phyloP scores from a whole-genome alignment of 1,140 invertebrate genomes.

The Xylocopa sonorina region DNA sequence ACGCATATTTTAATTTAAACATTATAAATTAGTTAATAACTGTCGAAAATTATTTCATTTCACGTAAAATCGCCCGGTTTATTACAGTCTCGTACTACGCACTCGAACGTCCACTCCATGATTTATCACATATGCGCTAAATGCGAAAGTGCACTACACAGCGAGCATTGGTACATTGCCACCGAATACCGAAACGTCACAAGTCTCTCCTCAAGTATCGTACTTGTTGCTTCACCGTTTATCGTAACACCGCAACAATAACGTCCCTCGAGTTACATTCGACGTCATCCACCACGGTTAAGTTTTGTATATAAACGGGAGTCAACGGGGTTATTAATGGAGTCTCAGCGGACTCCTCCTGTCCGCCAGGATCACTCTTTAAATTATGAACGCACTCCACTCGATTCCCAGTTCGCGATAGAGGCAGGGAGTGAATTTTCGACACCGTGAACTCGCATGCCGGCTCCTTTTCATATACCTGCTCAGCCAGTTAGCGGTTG shows the following conservation, averaged over 20 bases:
- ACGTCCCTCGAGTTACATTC: slow-evolving; percentile 39
- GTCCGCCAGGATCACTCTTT: background rate
- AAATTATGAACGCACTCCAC: background rate
- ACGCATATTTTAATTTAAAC: too few species aligned
- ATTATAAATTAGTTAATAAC: too few species aligned
- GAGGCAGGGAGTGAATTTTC: background rate
- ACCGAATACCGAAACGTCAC: background rate
- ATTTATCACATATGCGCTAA: background rate
- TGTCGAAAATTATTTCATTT: background rate
- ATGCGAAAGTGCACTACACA: too few species aligned
- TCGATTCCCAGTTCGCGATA: background rate
- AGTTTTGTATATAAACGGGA: slow-evolving; percentile 72
- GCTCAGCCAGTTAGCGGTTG: background rate
- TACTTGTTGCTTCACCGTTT: background rate
- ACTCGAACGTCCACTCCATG: background rate
- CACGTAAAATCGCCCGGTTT: background rate
- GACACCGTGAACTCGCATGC: background rate
- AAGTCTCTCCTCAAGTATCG: background rate
- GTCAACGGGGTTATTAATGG: slow-evolving; percentile 56
- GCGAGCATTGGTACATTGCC: too few species aligned
- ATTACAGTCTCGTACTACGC: background rate
- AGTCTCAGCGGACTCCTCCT: background rate
- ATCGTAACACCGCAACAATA: slow-evolving; percentile 59
- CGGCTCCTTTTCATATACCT: background rate
- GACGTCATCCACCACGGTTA: slow-evolving; percentile 25